phyloP scores from a whole-genome alignment of 2,888 invertebrate species.

The Byasa hedistus region DNA sequence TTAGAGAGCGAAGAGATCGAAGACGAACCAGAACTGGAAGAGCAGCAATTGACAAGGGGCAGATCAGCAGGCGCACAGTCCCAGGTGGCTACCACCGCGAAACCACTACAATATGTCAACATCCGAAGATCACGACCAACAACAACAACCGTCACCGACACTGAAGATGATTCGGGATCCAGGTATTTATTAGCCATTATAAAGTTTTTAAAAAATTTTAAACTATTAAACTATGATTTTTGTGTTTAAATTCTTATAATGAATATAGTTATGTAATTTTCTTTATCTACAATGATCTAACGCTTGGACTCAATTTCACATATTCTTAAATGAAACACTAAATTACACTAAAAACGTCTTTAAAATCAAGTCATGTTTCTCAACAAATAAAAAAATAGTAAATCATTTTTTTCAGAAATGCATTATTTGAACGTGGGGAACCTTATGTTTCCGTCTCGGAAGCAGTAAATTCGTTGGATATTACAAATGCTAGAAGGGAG shows the following conservation, averaged over 20 bases:
- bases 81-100: slow-evolving; percentile 57
- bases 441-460: slow-evolving; percentile 56
- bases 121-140: slow-evolving; percentile 83
- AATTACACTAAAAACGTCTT: too few relatives aligned
- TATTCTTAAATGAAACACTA: too few relatives aligned
- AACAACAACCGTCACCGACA: slow-evolving; percentile 51
- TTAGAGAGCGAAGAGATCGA: slow-evolving; percentile 44
- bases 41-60: slow-evolving; percentile 39
- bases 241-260: too few relatives aligned
- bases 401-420: slow-evolving; percentile 53
- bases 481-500: slow-evolving; percentile 55
- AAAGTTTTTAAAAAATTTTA: too few relatives aligned
- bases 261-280: too few relatives aligned
- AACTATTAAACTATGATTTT: too few relatives aligned
- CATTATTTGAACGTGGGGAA: slow-evolving; percentile 66
- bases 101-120: slow-evolving; percentile 83
- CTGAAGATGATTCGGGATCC: slow-evolving; percentile 64
- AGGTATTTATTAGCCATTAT: slow-evolving; percentile 54
- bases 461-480: slow-evolving; percentile 50
- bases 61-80: slow-evolving; percentile 46
- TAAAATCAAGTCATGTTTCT: too few relatives aligned
- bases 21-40: slow-evolving; percentile 48
- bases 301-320: too few relatives aligned
- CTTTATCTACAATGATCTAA: too few relatives aligned
- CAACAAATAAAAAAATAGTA: too few relatives aligned